A percentile compares a stretch with the other conserved stretches of the same genome.
These are phyloP conservation scores for Pionites leucogaster DNA, from an alignment of 2,113 vertebrate species.

Conservation along the genomic window DNA sequence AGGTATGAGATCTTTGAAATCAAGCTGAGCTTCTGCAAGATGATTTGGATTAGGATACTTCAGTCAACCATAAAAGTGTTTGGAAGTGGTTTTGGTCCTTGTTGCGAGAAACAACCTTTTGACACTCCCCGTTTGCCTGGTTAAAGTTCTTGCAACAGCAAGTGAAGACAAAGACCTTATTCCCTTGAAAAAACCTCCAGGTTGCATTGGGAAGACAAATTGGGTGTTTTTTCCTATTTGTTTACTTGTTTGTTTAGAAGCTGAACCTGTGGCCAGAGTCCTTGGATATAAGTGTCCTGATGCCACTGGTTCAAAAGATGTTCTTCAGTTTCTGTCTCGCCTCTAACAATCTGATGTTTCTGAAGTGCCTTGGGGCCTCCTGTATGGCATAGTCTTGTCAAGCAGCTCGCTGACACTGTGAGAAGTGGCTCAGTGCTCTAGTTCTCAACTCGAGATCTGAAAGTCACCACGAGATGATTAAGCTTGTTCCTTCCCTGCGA, in stretches of 20 bases:
- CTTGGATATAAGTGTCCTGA: neutral
- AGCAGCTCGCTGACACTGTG: rapidly evolving
- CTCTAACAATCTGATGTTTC: neutral
- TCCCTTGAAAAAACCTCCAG: neutral
- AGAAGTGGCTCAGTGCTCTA: neutral
- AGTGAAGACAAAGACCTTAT: rapidly evolving
- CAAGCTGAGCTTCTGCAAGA: neutral
- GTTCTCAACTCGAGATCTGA: neutral
- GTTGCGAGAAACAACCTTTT: neutral
- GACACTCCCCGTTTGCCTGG: rapidly evolving
- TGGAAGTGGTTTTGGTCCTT: neutral
- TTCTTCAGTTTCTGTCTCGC: neutral
- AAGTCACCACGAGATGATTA: neutral
- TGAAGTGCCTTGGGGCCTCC: neutral
- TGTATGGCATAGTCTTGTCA: rapidly evolving
- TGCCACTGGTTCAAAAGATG: neutral
- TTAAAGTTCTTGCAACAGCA: neutral
- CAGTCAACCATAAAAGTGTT: too few species aligned
- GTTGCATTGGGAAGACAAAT: neutral
- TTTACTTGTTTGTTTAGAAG: neutral
- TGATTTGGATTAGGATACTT: neutral
- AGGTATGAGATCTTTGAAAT: neutral
- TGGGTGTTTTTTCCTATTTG: rapidly evolving
- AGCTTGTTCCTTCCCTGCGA: neutral
- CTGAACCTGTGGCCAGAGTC: neutral